Base-by-base conservation (phyloP, 1,140 invertebrate species). In the Scaptomyza graminum region DNA sequence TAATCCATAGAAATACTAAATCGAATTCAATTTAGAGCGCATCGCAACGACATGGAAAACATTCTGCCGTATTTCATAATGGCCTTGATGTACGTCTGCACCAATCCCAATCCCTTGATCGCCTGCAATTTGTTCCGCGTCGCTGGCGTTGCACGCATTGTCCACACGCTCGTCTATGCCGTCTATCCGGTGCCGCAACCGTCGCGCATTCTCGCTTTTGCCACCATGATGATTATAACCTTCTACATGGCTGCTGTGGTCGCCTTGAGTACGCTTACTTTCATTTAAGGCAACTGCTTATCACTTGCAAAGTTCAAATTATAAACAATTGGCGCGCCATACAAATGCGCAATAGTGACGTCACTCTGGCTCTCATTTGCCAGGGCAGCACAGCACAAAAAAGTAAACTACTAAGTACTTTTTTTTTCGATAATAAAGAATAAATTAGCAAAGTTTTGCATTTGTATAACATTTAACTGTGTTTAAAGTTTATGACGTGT, bases 21-120 rank as follows among this genome's bases (percentile, higher is more conserved):
- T 31, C 3, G 5, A 6, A 7, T 31, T 31, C 6, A 0, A 6
- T 31, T 15, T 76, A 95, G 95, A 75, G 94, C 94, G 15, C 95
- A 96, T 89, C 90, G 93, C 63, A 96, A 96, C 76, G 95, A 96
- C 73, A 82, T 96, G 69, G 95, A 96, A 81, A 96, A 95, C 71
- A 93, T 95, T 51, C 79, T 94, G 13, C 92, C 94, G 0, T 96
- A 95, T 91, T 92, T 95, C 8, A 83, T 93, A 1, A 92, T 94
- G 59, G 94, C 93, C 3, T 90, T 93, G 13, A 65, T 95, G 0
- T 96, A 95, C 82, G 84, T 95, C 22, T 79, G 80, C 52, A 95
- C 94, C 1, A 92, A 92, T 66, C 95, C 95, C 9, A 83, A 85
- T 34, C 37, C 82, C 3, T 79, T 61, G 2, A 49, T 93, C 0